Conservation (phyloP, 2,797 vertebrate species). For the Anguilla marmorata region DNA sequence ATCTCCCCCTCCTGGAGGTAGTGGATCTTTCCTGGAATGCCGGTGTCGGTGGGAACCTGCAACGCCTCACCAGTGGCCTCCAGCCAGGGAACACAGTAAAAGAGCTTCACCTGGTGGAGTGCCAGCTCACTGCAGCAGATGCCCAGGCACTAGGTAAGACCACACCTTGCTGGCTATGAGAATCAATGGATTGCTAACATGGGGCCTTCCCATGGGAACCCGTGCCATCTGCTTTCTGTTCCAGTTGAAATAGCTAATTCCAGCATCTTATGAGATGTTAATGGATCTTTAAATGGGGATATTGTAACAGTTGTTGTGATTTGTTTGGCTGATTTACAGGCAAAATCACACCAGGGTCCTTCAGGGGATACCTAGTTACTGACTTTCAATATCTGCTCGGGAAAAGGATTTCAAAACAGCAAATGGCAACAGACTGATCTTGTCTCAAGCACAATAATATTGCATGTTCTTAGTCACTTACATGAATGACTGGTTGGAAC, state of each 20-base stretch:
- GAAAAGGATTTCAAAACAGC: background rate
- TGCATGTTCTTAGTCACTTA: background rate
- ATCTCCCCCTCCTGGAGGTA: constrained; percentile 72
- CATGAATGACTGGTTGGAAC: background rate
- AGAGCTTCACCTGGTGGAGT: constrained; percentile 79
- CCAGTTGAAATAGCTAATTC: background rate
- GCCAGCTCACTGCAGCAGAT: constrained; percentile 76
- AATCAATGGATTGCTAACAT: background rate
- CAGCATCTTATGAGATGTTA: background rate
- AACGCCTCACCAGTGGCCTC: constrained; percentile 69
- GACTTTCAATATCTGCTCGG: no score
- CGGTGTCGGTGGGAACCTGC: constrained; percentile 73
- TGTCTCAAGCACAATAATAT: background rate
- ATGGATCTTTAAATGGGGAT: background rate
- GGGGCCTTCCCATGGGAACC: background rate
- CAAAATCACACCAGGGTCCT: background rate
- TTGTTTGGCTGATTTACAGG: background rate
- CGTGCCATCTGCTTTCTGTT: background rate
- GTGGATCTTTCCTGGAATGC: constrained; percentile 88
- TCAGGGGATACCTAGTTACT: no score
- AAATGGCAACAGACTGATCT: background rate
- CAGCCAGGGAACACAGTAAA: constrained; percentile 63
- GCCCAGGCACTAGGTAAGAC: constrained; percentile 73
- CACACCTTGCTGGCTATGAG: background rate
- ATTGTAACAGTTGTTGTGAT: background rate